Evolutionary conservation across 53 echinoderm and acorn worm species (phyloP).

Genomic region (Hippasteria phrygiana): DNA sequence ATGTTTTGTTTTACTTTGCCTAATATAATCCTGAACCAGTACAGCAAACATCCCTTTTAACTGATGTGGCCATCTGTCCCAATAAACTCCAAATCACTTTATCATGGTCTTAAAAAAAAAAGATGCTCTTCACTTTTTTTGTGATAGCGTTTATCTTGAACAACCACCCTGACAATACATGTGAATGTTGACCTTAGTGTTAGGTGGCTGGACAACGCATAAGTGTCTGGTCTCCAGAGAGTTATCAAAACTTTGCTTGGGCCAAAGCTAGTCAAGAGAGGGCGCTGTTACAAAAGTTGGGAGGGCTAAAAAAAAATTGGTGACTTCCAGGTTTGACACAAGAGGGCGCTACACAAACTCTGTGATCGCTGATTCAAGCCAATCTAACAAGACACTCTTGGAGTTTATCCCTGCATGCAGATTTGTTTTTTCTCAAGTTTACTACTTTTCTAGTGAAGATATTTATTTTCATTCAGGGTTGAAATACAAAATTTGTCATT

Average conservation of each 20-base stretch:
- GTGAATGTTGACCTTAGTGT: not conserved
- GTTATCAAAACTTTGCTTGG: not conserved
- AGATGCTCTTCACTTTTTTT: not conserved
- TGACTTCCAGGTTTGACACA: not conserved
- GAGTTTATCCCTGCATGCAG: too few species aligned
- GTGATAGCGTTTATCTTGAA: not conserved
- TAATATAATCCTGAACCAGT: not conserved
- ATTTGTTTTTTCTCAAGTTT: too few species aligned
- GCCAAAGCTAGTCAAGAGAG: not conserved
- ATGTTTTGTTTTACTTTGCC: not conserved
- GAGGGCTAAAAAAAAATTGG: not conserved
- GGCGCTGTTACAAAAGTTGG: not conserved
- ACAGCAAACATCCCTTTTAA: not conserved
- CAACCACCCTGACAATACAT: not conserved
- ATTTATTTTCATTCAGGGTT: too few species aligned
- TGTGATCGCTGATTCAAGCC: too few species aligned
- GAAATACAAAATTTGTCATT: too few species aligned
- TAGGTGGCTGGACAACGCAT: not conserved
- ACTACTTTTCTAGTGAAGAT: too few species aligned
- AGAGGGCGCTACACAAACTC: not conserved
- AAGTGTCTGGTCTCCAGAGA: not conserved
- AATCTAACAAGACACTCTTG: too few species aligned
- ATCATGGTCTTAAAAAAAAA: not conserved
- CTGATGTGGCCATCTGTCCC: not conserved
- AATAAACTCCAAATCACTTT: not conserved